These are phyloP conservation scores for Dendrolimus houi DNA, from an alignment of 2,888 invertebrate species.

Conservation along the genomic window DNA sequence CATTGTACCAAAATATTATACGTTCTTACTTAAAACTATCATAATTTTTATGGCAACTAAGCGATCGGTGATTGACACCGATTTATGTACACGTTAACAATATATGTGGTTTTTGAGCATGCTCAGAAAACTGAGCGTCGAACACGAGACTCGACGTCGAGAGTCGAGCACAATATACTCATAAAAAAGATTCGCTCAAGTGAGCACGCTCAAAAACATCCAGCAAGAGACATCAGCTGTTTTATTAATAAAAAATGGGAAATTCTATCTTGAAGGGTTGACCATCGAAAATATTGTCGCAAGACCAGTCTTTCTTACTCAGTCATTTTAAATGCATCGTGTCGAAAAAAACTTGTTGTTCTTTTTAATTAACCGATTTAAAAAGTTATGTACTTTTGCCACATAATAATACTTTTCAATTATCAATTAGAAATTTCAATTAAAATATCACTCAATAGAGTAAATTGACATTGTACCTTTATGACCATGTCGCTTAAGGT, in stretches of 20 bases:
- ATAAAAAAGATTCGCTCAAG: slow-evolving; percentile 3
- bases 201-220: slow-evolving; percentile 11
- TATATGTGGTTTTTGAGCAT: slow-evolving; percentile 4
- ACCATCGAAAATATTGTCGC: slow-evolving; percentile 39
- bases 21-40: slow-evolving; percentile 59
- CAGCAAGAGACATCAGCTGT: slow-evolving; percentile 4
- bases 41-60: slow-evolving; percentile 73
- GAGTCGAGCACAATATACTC: background rate
- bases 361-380: too few relatives aligned
- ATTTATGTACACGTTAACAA: slow-evolving; percentile 57
- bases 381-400: slow-evolving; percentile 45
- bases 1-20: slow-evolving; percentile 27
- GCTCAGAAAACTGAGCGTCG: background rate
- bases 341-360: slow-evolving; percentile 20
- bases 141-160: too few relatives aligned
- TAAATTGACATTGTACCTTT: slow-evolving; percentile 42
- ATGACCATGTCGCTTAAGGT: slow-evolving; percentile 38
- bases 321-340: slow-evolving; percentile 53
- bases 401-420: slow-evolving; percentile 54
- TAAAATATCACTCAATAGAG: slow-evolving; percentile 67
- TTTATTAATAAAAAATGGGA: background rate
- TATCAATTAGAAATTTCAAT: slow-evolving; percentile 34
- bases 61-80: slow-evolving; percentile 62
- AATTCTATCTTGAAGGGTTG: background rate
- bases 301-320: slow-evolving; percentile 56